These are phyloP conservation scores for Laticauda laticaudata DNA, from an alignment of 2,113 vertebrate species.

Conservation along the genomic window DNA sequence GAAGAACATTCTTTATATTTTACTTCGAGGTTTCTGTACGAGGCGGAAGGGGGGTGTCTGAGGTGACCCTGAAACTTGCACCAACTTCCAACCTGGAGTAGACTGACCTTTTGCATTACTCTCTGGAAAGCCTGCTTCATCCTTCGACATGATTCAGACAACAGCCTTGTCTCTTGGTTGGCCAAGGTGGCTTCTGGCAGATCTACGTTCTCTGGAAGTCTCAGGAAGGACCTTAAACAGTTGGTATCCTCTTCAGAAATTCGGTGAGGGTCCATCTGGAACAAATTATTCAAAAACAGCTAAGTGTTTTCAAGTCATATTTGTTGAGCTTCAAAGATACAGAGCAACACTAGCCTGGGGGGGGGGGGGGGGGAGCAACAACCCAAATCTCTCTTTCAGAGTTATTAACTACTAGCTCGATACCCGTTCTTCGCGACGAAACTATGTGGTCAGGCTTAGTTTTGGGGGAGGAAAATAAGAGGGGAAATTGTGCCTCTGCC, in stretches of 20 bases:
- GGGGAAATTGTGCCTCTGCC: too few species aligned
- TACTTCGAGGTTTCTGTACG: neutral
- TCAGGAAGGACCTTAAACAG: slow-evolving; percentile 73
- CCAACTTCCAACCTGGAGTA: neutral
- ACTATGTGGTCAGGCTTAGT: too few species aligned
- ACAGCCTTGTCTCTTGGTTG: slow-evolving; percentile 63
- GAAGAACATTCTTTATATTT: neutral
- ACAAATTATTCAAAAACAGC: slow-evolving; percentile 17
- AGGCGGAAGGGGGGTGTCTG: rapidly evolving
- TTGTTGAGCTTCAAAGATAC: neutral
- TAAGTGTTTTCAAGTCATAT: neutral
- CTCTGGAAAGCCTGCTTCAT: slow-evolving; percentile 74
- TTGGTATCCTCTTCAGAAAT: slow-evolving; percentile 73
- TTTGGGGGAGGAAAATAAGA: too few species aligned
- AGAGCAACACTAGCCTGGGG: neutral
- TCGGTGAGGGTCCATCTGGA: slow-evolving; percentile 77
- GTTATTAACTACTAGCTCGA: neutral
- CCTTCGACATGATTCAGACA: slow-evolving; percentile 73
- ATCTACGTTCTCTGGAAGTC: slow-evolving; percentile 65
- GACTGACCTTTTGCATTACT: slow-evolving; percentile 72
- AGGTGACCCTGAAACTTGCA: neutral
- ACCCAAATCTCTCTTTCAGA: neutral
- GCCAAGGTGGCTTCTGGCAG: slow-evolving; percentile 67
- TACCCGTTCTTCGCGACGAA: too few species aligned
- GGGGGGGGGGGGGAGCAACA: neutral